Percentiles rank a stretch among this genome's conserved stretches.
phyloP scores from a whole-genome alignment of 2,888 invertebrate genomes.

The Caenorhabditis uteleia region DNA sequence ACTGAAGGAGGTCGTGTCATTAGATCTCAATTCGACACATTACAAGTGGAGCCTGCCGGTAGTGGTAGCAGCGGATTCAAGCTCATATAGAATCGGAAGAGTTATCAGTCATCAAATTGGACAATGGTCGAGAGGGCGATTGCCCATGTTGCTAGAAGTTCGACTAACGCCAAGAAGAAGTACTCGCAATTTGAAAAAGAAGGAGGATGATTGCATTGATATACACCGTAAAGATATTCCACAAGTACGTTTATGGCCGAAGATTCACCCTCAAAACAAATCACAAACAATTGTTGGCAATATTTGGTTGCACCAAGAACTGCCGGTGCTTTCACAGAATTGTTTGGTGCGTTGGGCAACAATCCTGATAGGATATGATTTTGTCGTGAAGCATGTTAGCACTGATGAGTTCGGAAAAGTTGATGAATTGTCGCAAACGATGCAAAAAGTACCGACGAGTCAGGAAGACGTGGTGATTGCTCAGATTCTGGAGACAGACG shows the following conservation, averaged over 20 bases:
- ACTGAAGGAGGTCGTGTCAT: conserved; percentile 5
- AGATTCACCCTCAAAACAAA: conserved; percentile 29
- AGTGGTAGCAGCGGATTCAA: conserved; percentile 4
- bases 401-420: conserved; percentile 17
- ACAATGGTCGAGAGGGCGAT: conserved; percentile 19
- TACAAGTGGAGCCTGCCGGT: not conserved
- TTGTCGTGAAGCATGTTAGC: conserved; percentile 3
- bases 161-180: conserved; percentile 12
- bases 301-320: conserved; percentile 31
- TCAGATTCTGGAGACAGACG: too few species aligned
- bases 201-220: conserved; percentile 25
- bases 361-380: conserved; percentile 19
- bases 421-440: conserved; percentile 16
- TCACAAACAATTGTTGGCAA: conserved; percentile 24
- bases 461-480: conserved; percentile 16
- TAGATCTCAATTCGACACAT: conserved; percentile 1
- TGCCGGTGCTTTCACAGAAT: conserved; percentile 10
- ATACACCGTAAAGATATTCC: conserved; percentile 17
- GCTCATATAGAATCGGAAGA: conserved; percentile 1
- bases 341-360: conserved; percentile 14
- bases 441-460: conserved; percentile 2
- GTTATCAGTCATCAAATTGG: conserved; percentile 13
- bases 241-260: conserved; percentile 21
- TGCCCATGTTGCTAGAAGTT: not conserved
- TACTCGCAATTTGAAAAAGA: conserved; percentile 40